A percentile compares a stretch with the other conserved stretches of the same genome.
These are phyloP conservation scores for Drymodes brunneopygia DNA, from an alignment of 2,113 vertebrate species.

Conservation along the genomic window DNA sequence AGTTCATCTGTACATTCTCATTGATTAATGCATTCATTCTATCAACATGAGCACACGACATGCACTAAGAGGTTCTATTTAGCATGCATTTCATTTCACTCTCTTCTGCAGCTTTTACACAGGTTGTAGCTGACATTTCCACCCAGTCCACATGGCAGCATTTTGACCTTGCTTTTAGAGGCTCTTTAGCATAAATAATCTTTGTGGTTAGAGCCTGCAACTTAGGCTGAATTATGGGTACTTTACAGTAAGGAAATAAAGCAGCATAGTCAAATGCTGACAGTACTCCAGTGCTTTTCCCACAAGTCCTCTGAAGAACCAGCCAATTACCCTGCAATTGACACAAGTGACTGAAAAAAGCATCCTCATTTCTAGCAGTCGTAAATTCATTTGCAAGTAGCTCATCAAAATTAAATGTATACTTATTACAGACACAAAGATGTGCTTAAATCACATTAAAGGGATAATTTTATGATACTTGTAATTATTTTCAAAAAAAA, in stretches of 20 bases:
- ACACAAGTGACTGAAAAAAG: constrained; percentile 40
- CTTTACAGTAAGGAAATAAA: constrained; percentile 23
- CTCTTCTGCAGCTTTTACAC: neutral
- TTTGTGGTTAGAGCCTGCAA: neutral
- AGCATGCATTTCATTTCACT: neutral
- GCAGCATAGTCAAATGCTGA: neutral
- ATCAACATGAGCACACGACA: neutral
- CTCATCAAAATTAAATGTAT: constrained; percentile 41
- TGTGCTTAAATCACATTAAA: constrained; percentile 35
- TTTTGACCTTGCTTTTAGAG: constrained; percentile 13
- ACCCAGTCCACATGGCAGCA: neutral
- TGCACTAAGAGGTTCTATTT: neutral
- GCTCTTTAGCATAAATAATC: constrained; percentile 5
- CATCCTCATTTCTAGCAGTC: neutral
- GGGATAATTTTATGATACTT: constrained; percentile 16
- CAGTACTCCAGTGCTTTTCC: neutral
- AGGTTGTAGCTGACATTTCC: neutral
- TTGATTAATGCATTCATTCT: neutral
- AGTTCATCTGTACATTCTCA: neutral
- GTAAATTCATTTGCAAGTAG: constrained; percentile 8
- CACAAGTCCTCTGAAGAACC: constrained; percentile 34
- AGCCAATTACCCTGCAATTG: constrained; percentile 47
- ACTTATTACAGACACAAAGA: constrained; percentile 43
- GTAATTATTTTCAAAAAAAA: constrained; percentile 1
- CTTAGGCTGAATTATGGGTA: neutral